phyloP scores from a whole-genome alignment of 2,797 vertebrate species.

The Pteronotus mesoamericanus region DNA sequence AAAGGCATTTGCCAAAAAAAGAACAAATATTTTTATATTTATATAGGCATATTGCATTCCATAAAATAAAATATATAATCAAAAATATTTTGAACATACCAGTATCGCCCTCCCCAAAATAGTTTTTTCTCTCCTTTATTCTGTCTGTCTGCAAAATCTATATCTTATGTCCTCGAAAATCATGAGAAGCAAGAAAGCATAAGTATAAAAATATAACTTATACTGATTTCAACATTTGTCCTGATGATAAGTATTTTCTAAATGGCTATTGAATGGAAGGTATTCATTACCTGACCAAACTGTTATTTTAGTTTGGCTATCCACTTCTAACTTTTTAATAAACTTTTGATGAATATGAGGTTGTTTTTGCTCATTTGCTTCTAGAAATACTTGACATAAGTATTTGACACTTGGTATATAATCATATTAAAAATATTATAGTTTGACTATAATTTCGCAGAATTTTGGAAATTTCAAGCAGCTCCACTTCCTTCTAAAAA shows the following conservation, averaged over 20 bases:
- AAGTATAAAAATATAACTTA: background rate
- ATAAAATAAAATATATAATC: background rate
- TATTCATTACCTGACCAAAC: background rate
- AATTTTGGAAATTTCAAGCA: background rate
- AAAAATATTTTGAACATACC: background rate
- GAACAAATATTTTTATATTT: background rate
- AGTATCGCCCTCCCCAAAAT: background rate
- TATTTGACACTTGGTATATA: background rate
- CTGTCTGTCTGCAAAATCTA: background rate
- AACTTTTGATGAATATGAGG: background rate
- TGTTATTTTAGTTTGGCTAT: background rate
- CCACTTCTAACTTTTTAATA: background rate
- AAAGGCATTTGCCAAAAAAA: background rate
- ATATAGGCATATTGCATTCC: no score
- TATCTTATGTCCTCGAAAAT: background rate
- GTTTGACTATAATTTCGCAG: background rate
- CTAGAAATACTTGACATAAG: background rate
- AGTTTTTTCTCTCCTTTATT: background rate
- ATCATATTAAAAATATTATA: background rate
- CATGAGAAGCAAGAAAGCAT: background rate
- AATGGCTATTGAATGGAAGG: background rate
- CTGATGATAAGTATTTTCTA: background rate
- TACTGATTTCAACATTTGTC: background rate
- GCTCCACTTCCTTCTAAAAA: background rate
- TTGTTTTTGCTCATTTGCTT: background rate